Base-by-base conservation (phyloP, 2,797 vertebrate species). In the Anabas testudineus region DNA sequence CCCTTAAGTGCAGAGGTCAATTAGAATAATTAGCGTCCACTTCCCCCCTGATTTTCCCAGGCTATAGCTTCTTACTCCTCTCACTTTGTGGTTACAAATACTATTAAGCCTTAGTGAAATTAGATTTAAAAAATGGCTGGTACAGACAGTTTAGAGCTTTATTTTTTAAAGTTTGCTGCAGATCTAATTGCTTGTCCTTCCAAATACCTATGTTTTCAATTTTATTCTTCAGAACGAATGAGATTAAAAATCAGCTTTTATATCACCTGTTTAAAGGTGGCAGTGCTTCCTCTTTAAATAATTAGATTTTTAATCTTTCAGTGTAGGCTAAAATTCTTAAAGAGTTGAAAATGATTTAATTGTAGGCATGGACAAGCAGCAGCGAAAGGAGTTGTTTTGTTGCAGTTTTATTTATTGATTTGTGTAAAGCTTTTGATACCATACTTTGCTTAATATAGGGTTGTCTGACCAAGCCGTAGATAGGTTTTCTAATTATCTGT, bases 1-100 rank as follows among this genome's bases (percentile, higher is more conserved):
- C 82, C n/a, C 41, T 74, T 73, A 80, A 87, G 67, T 84, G 59
- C 61, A 82, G 71, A 76, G 80, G 84, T 88, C 78, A 83, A 80
- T 87, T 80, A 79, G 57, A 68, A 78, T 78, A 82, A 87, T 90
- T 80, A 83, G 48, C 10, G 0, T 62, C 43, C 47, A 80, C 81
- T 80, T 81, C 77, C 55, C 69, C 42, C 39, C 37, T 67, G 42
- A 70, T 71, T 82, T 59, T 47, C 13, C 19, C 10, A 42, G 22
- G 36, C 56, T 56, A 3, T 34, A 47, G 26, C 61, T 60, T 45
- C 19, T 39, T 39, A 39, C 56, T 18, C 34, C 48, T 82, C 43
- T 3, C 12, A 55, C 61, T 63, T 57, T 14, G 28, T 57, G 41
- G 41, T 43, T 41, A 55, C 26, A 60, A 30, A 30, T 6, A 28